Evolutionary conservation across 2,888 invertebrate genomes (phyloP), one percentile per base, ranked within the genome.

Genomic region (Diadegma fenestrale): DNA sequence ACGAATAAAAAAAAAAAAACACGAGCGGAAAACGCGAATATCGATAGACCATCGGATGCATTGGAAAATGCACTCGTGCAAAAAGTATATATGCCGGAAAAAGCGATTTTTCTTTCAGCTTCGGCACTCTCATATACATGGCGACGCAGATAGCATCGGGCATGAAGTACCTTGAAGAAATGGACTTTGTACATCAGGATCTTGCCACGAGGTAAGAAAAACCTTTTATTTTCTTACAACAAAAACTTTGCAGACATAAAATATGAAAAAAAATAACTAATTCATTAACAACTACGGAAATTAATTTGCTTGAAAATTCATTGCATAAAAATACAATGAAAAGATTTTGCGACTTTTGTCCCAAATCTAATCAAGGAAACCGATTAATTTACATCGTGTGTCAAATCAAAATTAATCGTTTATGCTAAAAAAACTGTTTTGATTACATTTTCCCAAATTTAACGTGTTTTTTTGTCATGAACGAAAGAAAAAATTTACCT

Each of bases 121-220:
- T 97, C 94, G 97, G 97, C 90, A 97, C 97, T 94, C 95, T 98
- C 94, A 96, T 98, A 91, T 97, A 97, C 95, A 97, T 98, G 96
- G 97, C 97, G 88, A 96, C 97, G 88, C 97, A 98, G 95, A 96
- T 98, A 93, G 97, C 98, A 89, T 97, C 97, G 85, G 98, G 98
- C 88, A 98, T 98, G 97, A 97, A 98, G 94, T 97, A 98, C 94
- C 95, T 98, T 93, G 98, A 98, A 94, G 96, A 96, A 88, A 95
- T 97, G 94, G 96, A 97, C 94, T 97, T 97, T 94, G 96, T 98
- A 89, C 98, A 98, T 95, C 96, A 97, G 91, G 98, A 98, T 95
- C 95, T 98, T 90, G 97, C 98, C 88, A 96, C 98, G 90, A 96
- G 97, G 96, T 96, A 95, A 95, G 89, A 30, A 22, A 33, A n/a